Conservation (phyloP, 2,113 vertebrate genomes). For the Ceratotherium simum region DNA sequence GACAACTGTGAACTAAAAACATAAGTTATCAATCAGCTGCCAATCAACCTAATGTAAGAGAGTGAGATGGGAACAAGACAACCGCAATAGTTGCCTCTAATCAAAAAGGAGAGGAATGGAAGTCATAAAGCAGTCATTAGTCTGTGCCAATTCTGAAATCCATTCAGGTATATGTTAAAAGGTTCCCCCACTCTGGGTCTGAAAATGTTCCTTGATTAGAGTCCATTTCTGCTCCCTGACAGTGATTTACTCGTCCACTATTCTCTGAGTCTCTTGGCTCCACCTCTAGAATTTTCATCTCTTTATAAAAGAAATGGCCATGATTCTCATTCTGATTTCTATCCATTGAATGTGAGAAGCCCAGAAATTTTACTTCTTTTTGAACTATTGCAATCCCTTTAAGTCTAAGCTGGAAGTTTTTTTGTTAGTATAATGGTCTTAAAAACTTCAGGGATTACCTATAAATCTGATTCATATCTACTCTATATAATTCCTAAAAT, state of each 20-base stretch:
- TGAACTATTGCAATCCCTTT: not conserved
- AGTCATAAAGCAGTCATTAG: not conserved
- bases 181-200: not conserved
- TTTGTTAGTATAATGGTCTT: not conserved
- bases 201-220: too few relatives aligned
- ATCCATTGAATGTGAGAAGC: not conserved
- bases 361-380: not conserved
- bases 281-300: not conserved
- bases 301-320: not conserved
- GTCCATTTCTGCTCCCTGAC: not conserved
- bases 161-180: not conserved
- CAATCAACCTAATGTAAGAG: not conserved
- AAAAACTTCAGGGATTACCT: not conserved
- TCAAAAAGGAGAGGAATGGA: not conserved
- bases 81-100: not conserved
- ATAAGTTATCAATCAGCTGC: not conserved
- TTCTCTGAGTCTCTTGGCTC: not conserved
- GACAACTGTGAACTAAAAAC: not conserved
- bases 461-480: not conserved
- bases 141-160: not conserved
- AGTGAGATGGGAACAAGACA: not conserved
- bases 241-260: not conserved
- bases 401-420: not conserved
- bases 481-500: not conserved
- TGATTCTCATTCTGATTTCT: not conserved